phyloP scores from a whole-genome alignment of 2,797 vertebrate species.

The Poeciliopsis gracilis region DNA sequence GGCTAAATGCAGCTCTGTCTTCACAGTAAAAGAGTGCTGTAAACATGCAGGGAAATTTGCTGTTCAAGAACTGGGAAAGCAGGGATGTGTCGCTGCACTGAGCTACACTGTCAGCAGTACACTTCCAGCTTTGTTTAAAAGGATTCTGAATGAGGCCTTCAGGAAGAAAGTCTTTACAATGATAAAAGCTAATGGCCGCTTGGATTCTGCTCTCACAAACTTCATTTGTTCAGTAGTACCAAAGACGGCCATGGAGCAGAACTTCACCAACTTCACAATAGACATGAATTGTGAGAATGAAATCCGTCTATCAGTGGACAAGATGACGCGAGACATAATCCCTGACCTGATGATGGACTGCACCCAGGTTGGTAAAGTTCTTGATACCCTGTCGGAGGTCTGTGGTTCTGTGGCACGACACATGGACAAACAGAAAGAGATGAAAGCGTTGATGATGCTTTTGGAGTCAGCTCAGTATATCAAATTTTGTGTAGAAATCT shows the following conservation, averaged over 20 bases:
- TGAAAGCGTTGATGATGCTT: fast-evolving
- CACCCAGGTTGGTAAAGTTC: background rate
- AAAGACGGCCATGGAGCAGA: constrained; percentile 8
- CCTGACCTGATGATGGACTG: constrained; percentile 21
- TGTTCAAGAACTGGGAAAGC: constrained; percentile 18
- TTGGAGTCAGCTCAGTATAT: background rate
- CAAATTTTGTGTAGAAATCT: background rate
- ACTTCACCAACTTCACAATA: background rate
- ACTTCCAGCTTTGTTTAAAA: background rate
- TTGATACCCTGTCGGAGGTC: background rate
- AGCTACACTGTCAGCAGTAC: fast-evolving
- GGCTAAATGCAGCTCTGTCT: background rate
- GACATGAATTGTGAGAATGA: background rate
- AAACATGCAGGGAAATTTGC: constrained; percentile 5
- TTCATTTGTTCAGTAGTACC: constrained; percentile 14
- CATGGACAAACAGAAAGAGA: background rate
- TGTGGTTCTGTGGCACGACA: constrained; percentile 6
- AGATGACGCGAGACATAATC: background rate
- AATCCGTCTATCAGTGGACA: background rate
- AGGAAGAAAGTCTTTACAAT: fast-evolving
- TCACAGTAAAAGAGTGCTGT: constrained; percentile 17
- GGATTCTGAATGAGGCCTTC: background rate
- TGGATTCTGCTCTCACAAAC: background rate
- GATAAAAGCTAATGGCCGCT: background rate
- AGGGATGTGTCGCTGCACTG: fast-evolving